Conservation (phyloP, 2,888 invertebrate genomes). For the Ischnura elegans region DNA sequence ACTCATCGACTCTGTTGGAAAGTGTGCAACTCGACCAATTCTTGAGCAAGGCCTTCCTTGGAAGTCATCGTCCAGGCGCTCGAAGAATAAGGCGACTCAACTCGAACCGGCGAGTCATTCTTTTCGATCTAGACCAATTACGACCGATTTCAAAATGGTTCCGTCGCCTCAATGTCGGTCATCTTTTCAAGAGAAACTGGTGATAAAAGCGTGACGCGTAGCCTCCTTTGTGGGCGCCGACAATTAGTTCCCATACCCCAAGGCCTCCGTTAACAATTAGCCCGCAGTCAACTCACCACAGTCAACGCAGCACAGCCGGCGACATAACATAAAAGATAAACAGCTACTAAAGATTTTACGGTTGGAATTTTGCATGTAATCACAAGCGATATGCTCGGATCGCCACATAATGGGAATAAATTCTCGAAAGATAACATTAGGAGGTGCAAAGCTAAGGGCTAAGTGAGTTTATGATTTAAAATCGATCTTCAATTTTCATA, state of each 20-base stretch:
- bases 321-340: no score
- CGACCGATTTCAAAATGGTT: background rate
- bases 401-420: background rate
- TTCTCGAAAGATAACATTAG: background rate
- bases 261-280: background rate
- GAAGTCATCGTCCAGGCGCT: background rate
- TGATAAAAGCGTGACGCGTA: background rate
- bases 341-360: background rate
- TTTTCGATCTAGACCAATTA: background rate
- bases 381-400: background rate
- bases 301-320: background rate
- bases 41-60: background rate
- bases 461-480: no score
- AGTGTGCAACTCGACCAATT: background rate
- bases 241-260: background rate
- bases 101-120: background rate
- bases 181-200: background rate
- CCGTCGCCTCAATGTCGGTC: background rate
- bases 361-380: slow-evolving; percentile 4
- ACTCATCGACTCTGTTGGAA: background rate
- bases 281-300: background rate
- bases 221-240: background rate
- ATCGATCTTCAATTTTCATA: no score
- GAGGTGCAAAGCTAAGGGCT: no score
- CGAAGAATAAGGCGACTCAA: background rate